phyloP scores from a whole-genome alignment of 2,888 invertebrate species.

The Lottia scabra region DNA sequence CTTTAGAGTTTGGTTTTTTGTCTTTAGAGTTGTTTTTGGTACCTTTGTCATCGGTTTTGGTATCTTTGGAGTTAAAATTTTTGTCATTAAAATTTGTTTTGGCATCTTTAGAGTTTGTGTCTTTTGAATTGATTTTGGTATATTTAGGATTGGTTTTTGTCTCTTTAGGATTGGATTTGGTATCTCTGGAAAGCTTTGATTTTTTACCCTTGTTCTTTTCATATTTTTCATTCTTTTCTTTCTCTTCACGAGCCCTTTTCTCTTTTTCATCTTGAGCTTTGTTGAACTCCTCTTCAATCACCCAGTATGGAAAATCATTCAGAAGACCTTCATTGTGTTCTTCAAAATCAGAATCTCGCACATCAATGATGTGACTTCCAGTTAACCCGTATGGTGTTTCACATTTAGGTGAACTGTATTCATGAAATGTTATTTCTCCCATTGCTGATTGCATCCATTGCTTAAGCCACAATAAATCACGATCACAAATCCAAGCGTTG shows the following conservation, averaged over 20 bases:
- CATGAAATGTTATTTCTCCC: conserved; percentile 69
- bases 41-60: no score
- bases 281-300: not conserved
- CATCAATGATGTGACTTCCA: conserved; percentile 50
- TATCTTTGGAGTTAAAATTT: no score
- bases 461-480: conserved; percentile 65
- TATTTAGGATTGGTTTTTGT: no score
- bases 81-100: no score
- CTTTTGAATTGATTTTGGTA: no score
- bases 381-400: conserved; percentile 58
- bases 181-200: not conserved
- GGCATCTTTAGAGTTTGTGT: no score
- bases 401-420: conserved; percentile 69
- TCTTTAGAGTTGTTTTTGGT: no score
- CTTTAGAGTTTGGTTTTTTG: no score
- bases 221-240: not conserved
- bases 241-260: not conserved
- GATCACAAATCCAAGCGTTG: conserved; percentile 79
- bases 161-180: no score
- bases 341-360: conserved; percentile 39
- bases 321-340: conserved; percentile 13
- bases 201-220: not conserved
- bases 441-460: conserved; percentile 75
- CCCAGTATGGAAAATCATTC: conserved; percentile 1
- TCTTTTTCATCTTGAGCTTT: not conserved